These are phyloP conservation scores for Rousettus madagascariensis DNA, from an alignment of 2,797 vertebrate genomes.

Conservation along the genomic window DNA sequence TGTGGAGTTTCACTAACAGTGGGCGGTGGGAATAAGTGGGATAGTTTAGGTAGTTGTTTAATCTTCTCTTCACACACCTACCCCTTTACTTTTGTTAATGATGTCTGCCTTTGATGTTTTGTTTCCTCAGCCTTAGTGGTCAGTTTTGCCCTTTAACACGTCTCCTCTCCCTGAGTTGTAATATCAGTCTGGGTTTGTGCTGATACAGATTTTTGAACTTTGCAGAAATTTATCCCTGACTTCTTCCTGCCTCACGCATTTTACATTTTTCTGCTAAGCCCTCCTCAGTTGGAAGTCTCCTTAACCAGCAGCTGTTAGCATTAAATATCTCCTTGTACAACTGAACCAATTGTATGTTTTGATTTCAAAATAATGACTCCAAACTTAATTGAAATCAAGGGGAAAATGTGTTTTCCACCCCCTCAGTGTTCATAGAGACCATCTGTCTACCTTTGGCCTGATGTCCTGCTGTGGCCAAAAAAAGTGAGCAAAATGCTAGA, in stretches of 20 bases:
- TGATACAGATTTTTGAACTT: neutral
- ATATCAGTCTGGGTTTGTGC: neutral
- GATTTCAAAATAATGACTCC: constrained; percentile 41
- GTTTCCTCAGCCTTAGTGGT: neutral
- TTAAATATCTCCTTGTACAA: neutral
- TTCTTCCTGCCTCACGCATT: neutral
- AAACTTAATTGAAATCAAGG: constrained; percentile 33
- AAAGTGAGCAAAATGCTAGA: neutral
- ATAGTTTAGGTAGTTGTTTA: neutral
- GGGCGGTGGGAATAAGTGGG: neutral
- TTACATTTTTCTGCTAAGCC: neutral
- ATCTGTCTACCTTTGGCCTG: neutral
- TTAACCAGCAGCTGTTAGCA: neutral
- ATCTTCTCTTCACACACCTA: neutral
- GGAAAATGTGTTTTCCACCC: neutral
- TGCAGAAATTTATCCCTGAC: neutral
- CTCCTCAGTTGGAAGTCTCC: neutral
- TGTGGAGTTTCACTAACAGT: neutral
- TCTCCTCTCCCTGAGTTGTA: neutral
- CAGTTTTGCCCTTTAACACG: neutral
- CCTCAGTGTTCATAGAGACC: neutral
- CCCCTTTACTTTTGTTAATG: neutral
- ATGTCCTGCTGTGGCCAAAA: neutral
- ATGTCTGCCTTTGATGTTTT: neutral
- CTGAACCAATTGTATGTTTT: neutral